These are phyloP conservation scores for Trichoplusia ni DNA, from an alignment of 1,140 invertebrate genomes.

Conservation along the genomic window DNA sequence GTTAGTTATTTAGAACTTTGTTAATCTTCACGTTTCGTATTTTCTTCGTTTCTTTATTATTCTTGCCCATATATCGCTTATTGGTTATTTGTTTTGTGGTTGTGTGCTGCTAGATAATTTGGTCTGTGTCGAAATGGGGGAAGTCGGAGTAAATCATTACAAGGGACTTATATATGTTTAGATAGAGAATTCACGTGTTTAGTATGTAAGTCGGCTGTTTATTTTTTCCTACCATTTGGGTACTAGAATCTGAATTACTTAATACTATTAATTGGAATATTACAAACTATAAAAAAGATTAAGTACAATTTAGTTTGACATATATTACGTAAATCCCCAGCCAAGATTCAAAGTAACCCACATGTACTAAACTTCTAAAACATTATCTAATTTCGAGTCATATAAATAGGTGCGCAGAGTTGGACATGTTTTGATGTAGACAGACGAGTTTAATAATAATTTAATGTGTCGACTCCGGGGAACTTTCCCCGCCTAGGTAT, in stretches of 20 bases:
- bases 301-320: too few relatives aligned
- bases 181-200: too few relatives aligned
- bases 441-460: slow-evolving; percentile 59
- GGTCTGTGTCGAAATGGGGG: neutral
- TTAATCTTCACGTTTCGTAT: slow-evolving; percentile 28
- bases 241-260: too few relatives aligned
- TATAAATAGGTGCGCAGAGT: slow-evolving; percentile 5
- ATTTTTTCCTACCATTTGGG: too few relatives aligned
- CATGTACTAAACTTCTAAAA: too few relatives aligned
- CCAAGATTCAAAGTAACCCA: too few relatives aligned
- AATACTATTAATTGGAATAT: too few relatives aligned
- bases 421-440: slow-evolving; percentile 30
- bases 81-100: slow-evolving; percentile 13
- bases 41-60: slow-evolving; percentile 23
- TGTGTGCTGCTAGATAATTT: neutral
- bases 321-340: too few relatives aligned
- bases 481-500: slow-evolving; percentile 57
- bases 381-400: neutral
- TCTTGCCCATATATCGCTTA: slow-evolving; percentile 10
- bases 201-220: too few relatives aligned
- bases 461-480: slow-evolving; percentile 61
- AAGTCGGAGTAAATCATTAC: too few relatives aligned
- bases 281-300: too few relatives aligned
- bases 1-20: slow-evolving; percentile 34
- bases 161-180: too few relatives aligned